Conservation (phyloP, 2,797 vertebrate genomes). For the Lacerta bilineata region DNA sequence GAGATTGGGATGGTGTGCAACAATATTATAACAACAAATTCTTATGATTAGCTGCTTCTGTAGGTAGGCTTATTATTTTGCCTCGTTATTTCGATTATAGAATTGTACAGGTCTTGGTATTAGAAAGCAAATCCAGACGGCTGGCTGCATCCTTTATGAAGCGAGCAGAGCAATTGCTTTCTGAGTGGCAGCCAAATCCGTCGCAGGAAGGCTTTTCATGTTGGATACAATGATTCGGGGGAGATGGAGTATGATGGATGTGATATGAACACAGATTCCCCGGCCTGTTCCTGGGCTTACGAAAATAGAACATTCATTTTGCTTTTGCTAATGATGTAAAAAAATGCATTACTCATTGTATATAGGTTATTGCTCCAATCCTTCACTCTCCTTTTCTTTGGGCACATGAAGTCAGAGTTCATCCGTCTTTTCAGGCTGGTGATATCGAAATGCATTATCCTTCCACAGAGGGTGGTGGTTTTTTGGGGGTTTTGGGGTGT, state of each 20-base stretch:
- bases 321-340: conserved; percentile 55
- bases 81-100: conserved; percentile 14
- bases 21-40: background rate
- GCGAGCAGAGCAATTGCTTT: background rate
- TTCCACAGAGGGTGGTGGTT: conserved; percentile 20
- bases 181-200: conserved; percentile 1
- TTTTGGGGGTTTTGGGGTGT: too few relatives aligned
- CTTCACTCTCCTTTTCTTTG: conserved; percentile 26
- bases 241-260: conserved; percentile 6
- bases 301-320: conserved; percentile 53
- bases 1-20: too few relatives aligned
- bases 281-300: conserved; percentile 35
- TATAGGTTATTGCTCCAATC: conserved; percentile 47
- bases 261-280: background rate
- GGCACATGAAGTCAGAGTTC: conserved; percentile 42
- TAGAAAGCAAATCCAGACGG: conserved; percentile 12
- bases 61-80: conserved; percentile 9
- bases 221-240: conserved; percentile 41
- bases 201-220: conserved; percentile 1
- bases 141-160: background rate
- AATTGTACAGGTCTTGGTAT: conserved; percentile 12
- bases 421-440: conserved; percentile 40
- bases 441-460: conserved; percentile 11
- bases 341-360: conserved; percentile 40
- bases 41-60: background rate